These are phyloP conservation scores for Smithornis capensis DNA, from an alignment of 2,113 vertebrate genomes.

Conservation along the genomic window DNA sequence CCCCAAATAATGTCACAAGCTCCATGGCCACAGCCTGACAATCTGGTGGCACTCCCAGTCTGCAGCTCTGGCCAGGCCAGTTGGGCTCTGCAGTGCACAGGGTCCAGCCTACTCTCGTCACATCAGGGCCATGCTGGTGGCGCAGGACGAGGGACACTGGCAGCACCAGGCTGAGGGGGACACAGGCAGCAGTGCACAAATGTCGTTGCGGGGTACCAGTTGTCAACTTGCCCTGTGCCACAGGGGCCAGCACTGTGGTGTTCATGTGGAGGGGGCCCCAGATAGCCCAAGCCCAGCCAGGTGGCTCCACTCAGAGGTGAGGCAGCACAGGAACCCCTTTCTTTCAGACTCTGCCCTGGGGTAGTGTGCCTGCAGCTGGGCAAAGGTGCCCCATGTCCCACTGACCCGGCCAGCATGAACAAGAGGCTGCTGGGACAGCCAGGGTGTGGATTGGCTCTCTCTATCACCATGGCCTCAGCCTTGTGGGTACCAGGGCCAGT, in stretches of 20 bases:
- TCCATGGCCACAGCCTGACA: accelerated
- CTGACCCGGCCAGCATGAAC: not conserved
- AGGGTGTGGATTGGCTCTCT: accelerated
- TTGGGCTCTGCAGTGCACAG: not conserved
- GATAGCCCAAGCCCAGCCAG: not conserved
- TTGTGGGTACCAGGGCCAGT: accelerated
- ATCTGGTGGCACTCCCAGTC: not conserved
- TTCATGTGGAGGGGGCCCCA: not conserved
- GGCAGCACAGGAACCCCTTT: not conserved
- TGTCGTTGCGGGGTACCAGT: no score
- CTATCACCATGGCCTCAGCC: accelerated
- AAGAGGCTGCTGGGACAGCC: not conserved
- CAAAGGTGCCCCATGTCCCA: accelerated
- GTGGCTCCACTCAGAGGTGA: not conserved
- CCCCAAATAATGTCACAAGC: not conserved
- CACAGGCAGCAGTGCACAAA: not conserved
- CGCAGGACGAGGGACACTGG: not conserved
- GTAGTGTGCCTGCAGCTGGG: not conserved
- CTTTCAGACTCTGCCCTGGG: not conserved
- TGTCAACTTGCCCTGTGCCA: not conserved
- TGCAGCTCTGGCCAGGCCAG: not conserved
- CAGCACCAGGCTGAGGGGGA: not conserved
- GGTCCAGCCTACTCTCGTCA: not conserved
- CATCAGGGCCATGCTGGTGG: accelerated
- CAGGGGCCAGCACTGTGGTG: accelerated